phyloP scores from a whole-genome alignment of 1,140 invertebrate genomes.

The Cyclargus thomasi region DNA sequence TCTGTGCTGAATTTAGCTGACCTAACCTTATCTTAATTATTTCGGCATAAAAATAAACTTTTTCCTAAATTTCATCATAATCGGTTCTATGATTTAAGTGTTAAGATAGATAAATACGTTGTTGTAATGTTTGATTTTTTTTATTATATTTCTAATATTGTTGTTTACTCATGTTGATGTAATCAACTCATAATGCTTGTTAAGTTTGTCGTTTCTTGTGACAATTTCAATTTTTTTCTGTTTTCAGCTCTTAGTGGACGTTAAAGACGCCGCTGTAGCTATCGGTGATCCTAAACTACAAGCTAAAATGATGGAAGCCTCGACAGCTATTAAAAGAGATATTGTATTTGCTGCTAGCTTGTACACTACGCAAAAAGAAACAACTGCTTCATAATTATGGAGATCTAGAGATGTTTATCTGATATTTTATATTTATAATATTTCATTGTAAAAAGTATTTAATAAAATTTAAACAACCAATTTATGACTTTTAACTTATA shows the following conservation, averaged over 20 bases:
- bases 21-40: no score
- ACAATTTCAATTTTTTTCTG: not conserved
- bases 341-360: conserved; percentile 98
- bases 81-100: no score
- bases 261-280: conserved; percentile 93
- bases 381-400: conserved; percentile 32
- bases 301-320: conserved; percentile 97
- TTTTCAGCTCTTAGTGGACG: conserved; percentile 85
- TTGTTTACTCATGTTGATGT: no score
- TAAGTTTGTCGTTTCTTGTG: no score
- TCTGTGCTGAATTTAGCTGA: no score
- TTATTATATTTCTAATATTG: no score
- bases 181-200: no score
- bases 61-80: no score
- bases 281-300: conserved; percentile 94
- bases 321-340: conserved; percentile 94
- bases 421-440: not conserved
- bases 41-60: not conserved
- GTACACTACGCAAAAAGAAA: conserved; percentile 81
- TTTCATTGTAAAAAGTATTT: not conserved
- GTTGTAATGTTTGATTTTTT: no score
- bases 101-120: no score
- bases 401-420: not conserved
- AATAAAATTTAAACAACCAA: not conserved
- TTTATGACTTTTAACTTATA: not conserved